Evolutionary conservation across 2,797 vertebrate species (phyloP), one percentile per base, ranked within the genome.

Genomic region (Rhynchonycteris naso): DNA sequence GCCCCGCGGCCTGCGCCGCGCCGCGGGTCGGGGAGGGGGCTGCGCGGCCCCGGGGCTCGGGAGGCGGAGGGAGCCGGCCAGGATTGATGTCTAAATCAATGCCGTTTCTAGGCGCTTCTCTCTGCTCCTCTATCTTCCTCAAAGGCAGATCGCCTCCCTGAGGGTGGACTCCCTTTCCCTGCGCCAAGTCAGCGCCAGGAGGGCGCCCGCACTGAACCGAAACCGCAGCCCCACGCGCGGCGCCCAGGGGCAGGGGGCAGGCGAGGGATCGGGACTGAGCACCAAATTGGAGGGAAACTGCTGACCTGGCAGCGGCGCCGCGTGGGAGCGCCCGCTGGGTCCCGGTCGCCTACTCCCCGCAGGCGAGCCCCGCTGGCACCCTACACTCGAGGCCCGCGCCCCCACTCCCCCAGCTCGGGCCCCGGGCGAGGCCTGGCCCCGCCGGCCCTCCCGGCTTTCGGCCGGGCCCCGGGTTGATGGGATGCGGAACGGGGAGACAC

Each of bases 21-120:
- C 68, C 2, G 72, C 96, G 24, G 35, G 71, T 10, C 28, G 5
- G 43, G 88, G 71, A 87, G 72, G n/a, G 83, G 85, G 88, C 52
- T 22, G 91, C 84, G 63, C 74, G 82, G 85, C 71, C 86, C 50
- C 30, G 76, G 59, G 58, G 84, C 89, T 50, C 65, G 7, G 59
- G 69, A 91, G 96, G 91, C 82, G 90, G 96, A 95, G 94, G 96
- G 93, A 93, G 93, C 78, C 16, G 58, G 95, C 90, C 87, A 85
- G 88, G 95, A 97, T 97, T 97, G 96, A 97, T 97, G 97, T 97
- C 96, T 97, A 97, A 97, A 97, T 97, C 97, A 97, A 97, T 97
- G 96, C 94, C 4, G 96, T 96, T 97, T 97, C 97, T 79, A 95
- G 96, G 92, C 93, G 79, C 95, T 96, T 97, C 95, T 96, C 75